These are phyloP conservation scores for Nannospalax galili DNA, from an alignment of 2,113 vertebrate genomes.

Conservation along the genomic window DNA sequence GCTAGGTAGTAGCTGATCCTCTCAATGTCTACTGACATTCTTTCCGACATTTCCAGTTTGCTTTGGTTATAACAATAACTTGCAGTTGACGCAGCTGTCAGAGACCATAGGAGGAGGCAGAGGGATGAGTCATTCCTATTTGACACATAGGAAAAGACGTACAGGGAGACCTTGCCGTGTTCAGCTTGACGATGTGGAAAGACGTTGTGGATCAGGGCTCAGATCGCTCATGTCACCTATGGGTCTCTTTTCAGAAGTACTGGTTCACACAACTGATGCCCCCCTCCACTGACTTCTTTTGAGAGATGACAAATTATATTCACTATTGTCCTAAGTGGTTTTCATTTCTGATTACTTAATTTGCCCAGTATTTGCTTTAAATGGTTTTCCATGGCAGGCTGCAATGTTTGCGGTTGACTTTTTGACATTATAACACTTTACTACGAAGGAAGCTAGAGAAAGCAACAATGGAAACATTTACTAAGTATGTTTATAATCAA, in stretches of 20 bases:
- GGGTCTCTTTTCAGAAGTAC: not conserved
- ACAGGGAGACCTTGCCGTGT: fast-evolving
- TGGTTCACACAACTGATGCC: not conserved
- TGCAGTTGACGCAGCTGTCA: not conserved
- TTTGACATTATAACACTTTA: slow-evolving; percentile 83
- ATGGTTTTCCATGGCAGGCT: slow-evolving; percentile 79
- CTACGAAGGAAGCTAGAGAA: slow-evolving; percentile 82
- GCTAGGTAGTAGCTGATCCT: fast-evolving
- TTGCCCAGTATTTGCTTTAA: slow-evolving; percentile 78
- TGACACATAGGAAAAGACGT: not conserved
- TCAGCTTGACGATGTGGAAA: too few relatives aligned
- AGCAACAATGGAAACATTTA: slow-evolving; percentile 82
- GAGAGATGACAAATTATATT: slow-evolving; percentile 73
- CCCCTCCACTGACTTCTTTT: not conserved
- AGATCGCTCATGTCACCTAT: not conserved
- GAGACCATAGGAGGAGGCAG: not conserved
- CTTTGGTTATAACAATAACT: not conserved
- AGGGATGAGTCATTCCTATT: not conserved
- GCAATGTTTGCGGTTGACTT: slow-evolving; percentile 79
- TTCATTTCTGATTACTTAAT: slow-evolving; percentile 82
- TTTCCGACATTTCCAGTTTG: not conserved
- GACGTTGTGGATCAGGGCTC: fast-evolving
- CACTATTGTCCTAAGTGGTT: slow-evolving; percentile 76
- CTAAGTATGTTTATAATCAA: slow-evolving; percentile 85
- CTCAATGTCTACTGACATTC: fast-evolving